These are phyloP conservation scores for Heliopora coerulea DNA, from an alignment of 92 coral and sea anemone species.

Conservation along the genomic window DNA sequence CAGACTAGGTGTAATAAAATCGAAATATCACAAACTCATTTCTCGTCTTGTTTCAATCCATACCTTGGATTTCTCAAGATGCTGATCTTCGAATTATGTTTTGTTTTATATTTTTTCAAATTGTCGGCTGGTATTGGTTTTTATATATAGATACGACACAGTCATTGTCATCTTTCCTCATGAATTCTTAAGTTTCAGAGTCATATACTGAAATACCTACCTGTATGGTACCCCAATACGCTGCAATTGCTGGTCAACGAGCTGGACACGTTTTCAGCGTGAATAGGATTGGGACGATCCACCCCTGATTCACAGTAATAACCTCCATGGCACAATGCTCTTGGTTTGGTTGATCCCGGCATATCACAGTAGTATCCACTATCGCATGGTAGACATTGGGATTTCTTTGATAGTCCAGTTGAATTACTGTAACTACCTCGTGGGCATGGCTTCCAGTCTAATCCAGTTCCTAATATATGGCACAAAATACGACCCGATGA, in stretches of 20 bases:
- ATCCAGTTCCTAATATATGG: constrained; percentile 62
- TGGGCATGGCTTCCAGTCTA: constrained; percentile 93
- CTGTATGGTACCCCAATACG: constrained; percentile 68
- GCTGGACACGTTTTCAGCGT: constrained; percentile 63
- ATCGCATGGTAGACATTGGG: constrained; percentile 86
- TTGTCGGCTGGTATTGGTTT: no score
- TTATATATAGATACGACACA: no score
- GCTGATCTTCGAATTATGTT: no score
- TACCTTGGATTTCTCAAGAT: no score
- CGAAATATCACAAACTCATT: no score
- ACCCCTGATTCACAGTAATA: constrained; percentile 84
- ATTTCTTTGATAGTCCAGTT: constrained; percentile 57
- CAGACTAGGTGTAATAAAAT: no score
- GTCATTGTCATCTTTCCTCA: no score
- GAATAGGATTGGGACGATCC: constrained; percentile 77
- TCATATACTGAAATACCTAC: no score
- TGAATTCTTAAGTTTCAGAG: no score
- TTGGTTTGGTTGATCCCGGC: constrained; percentile 61
- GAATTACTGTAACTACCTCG: constrained; percentile 81
- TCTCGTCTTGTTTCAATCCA: no score
- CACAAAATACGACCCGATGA: background rate
- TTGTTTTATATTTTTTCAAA: no score
- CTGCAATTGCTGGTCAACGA: constrained; percentile 79
- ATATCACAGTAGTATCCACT: constrained; percentile 82
- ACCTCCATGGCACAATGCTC: constrained; percentile 74